A percentile compares a stretch with the other conserved stretches of the same genome.
Conservation (phyloP, 2,888 invertebrate genomes). For the Halictus quadricinctus region DNA sequence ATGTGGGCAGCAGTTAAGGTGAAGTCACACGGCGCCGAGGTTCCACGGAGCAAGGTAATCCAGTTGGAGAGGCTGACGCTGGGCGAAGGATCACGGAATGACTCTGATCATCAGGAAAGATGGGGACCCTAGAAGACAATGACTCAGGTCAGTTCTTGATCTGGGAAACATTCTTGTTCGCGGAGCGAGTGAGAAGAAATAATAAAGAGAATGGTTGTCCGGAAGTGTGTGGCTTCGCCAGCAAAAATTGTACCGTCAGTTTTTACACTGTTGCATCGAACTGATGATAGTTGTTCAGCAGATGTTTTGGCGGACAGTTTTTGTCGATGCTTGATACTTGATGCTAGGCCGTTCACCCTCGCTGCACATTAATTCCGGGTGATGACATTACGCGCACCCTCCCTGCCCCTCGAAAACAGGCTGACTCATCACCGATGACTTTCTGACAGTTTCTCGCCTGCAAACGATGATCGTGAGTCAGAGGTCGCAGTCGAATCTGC, state of each 20-base stretch:
- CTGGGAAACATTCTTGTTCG: neutral
- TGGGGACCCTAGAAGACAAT: neutral
- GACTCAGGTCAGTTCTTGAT: neutral
- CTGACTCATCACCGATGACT: slow-evolving; percentile 55
- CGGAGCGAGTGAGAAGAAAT: neutral
- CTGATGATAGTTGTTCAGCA: neutral
- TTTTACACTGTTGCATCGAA: neutral
- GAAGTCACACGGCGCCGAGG: slow-evolving; percentile 42
- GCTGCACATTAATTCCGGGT: slow-evolving; percentile 13
- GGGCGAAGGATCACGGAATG: neutral
- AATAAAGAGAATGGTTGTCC: neutral
- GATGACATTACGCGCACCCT: slow-evolving; percentile 13
- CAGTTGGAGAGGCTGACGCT: slow-evolving; percentile 66
- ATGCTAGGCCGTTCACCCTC: slow-evolving; percentile 14
- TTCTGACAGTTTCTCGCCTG: slow-evolving; percentile 51
- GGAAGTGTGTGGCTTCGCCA: neutral
- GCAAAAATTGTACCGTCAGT: neutral
- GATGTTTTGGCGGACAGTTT: slow-evolving; percentile 14
- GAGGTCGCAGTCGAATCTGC: neutral
- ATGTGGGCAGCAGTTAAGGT: slow-evolving; percentile 42
- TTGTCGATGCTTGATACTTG: neutral
- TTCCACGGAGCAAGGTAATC: slow-evolving; percentile 72
- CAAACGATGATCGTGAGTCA: slow-evolving; percentile 6
- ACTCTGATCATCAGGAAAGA: neutral
- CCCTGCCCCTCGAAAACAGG: slow-evolving; percentile 25